Evolutionary conservation across 2,113 vertebrate species (phyloP).

Genomic region (Madoqua kirkii): DNA sequence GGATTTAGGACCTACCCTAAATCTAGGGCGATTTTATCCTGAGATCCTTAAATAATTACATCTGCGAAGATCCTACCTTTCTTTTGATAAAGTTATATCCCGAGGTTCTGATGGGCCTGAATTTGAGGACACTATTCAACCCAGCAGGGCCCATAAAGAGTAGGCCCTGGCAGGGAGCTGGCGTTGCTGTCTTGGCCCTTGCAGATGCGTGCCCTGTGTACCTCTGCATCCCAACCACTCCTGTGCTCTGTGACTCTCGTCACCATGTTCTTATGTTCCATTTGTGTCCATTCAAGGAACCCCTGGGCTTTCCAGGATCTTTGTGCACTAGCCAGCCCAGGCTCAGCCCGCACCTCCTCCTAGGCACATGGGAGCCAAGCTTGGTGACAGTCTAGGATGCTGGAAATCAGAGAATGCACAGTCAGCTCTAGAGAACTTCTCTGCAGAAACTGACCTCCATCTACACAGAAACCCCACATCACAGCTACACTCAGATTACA

Average conservation of each 20-base stretch:
- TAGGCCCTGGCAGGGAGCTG: background rate
- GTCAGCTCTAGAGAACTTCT: background rate
- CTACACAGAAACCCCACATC: fast-evolving
- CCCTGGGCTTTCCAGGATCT: background rate
- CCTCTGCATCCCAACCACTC: fast-evolving
- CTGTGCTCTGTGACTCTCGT: too few relatives aligned
- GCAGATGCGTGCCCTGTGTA: background rate
- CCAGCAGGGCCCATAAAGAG: background rate
- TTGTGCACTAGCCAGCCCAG: background rate
- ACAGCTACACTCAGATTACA: background rate
- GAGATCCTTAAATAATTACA: background rate
- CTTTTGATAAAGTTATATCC: background rate
- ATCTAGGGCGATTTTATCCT: background rate
- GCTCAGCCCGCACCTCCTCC: background rate
- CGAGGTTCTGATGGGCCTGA: background rate
- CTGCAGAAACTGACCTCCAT: background rate
- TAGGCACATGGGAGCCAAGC: background rate
- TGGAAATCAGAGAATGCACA: background rate
- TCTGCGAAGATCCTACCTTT: background rate
- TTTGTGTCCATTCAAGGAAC: background rate
- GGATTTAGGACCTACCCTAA: background rate
- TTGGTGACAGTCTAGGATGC: background rate
- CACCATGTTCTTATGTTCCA: background rate
- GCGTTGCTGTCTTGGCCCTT: background rate
- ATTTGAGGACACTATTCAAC: background rate